A percentile compares a stretch with the other conserved stretches of the same genome.
phyloP scores from a whole-genome alignment of 2,113 vertebrate species.

The Mus musculus region GRCm39 chr14:123162001-123162500 shows the following conservation, averaged over 20 bases:
- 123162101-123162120: not conserved
- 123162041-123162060: not conserved
- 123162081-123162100: not conserved
- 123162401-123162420: not conserved
- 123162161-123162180: not conserved
- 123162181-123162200: not conserved
- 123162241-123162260: not conserved
- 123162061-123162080: not conserved
- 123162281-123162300: not conserved
- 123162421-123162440: not conserved
- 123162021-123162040: not conserved
- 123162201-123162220: not conserved
- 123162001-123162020: not conserved
- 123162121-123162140: accelerated
- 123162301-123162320: not conserved
- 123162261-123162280: not conserved
- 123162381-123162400: not conserved
- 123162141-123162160: not conserved
- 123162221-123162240: not conserved
- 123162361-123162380: not conserved
- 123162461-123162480: not conserved
- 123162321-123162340: not conserved
- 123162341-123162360: not conserved
- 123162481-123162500: not conserved
- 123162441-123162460: not conserved